Base-by-base conservation (phyloP, 2,888 invertebrate species). In the Phengaris alcon region DNA sequence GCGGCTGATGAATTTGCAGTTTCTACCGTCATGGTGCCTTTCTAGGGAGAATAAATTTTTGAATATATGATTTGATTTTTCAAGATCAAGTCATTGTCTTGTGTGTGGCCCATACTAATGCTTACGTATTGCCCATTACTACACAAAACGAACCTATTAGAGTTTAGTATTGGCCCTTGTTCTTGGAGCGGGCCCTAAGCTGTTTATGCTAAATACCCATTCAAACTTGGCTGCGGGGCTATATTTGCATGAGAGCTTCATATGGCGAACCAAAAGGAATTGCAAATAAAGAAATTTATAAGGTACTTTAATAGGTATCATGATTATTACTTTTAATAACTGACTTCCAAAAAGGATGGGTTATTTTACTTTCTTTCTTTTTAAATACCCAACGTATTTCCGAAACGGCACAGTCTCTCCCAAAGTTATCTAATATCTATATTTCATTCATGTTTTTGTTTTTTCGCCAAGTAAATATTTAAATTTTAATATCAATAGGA, bases 141-240 rank as follows among this genome's bases (percentile, higher is more conserved):
- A 76, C 74, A 73, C 75, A 78, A 77, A 76, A 79, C 70, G 75
- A 69, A 69, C 75, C 54, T 75, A 78, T 78, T 75, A 79, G 79
- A 78, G 76, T 78, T 79, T 77, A 79, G 77, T 74, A 78, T 75
- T 70, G 64, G 72, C 68, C 46, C 75, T 76, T 77, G 74, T 69
- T 75, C 74, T 74, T 57, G 79, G 72, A 73, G 75, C 44, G 76
- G 74, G 72, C 68, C 72, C 64, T 75, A 70, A 77, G 79, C 80
- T 80, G 79, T 80, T 82, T 83, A 87, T 85, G 85, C 83, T 86
- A 86, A 87, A 85, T 82, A 82, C 81, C 84, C 81, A 83, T 85
- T 86, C 82, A 85, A 80, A 82, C 80, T 81, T 82, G 82, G 81
- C 79, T 76, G 82, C 81, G 80, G 81, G 80, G 81, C 82, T 82